These are phyloP conservation scores for Enteromius afrohamiltoni DNA, from an alignment of 2,797 vertebrate genomes.

Conservation along the genomic window DNA sequence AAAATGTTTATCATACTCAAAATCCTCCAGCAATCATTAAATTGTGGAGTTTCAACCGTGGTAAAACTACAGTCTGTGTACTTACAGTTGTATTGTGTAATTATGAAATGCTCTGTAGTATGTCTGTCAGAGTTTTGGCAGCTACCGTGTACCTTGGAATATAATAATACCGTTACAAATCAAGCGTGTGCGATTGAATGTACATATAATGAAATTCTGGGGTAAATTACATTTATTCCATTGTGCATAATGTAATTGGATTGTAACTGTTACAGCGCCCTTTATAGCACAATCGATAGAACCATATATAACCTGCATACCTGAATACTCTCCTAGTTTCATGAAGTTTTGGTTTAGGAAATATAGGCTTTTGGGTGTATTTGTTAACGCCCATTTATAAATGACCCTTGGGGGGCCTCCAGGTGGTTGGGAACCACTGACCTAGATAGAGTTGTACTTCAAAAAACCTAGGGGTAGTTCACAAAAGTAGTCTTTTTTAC, in stretches of 20 bases:
- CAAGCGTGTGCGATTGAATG: background rate
- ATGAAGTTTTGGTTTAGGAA: too few relatives aligned
- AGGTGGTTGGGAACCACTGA: too few relatives aligned
- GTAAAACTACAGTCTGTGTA: background rate
- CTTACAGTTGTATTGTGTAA: background rate
- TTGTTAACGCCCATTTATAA: too few relatives aligned
- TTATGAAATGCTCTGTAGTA: background rate
- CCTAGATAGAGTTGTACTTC: too few relatives aligned
- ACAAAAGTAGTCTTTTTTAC: background rate
- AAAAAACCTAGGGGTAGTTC: background rate
- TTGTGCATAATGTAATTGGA: background rate
- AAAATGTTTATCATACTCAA: constrained; percentile 41
- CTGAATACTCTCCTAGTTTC: too few relatives aligned
- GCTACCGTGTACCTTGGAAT: too few relatives aligned
- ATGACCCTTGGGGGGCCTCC: too few relatives aligned
- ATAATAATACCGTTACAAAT: background rate
- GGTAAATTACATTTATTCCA: too few relatives aligned
- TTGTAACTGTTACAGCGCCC: background rate
- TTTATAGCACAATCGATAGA: background rate
- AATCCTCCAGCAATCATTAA: constrained; percentile 36
- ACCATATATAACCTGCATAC: too few relatives aligned
- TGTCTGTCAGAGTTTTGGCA: background rate
- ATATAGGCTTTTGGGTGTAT: too few relatives aligned
- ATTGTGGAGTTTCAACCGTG: constrained; percentile 8
- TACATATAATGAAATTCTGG: too few relatives aligned